These are phyloP conservation scores for Lemur catta DNA, from an alignment of 2,797 vertebrate species.

Conservation along the genomic window DNA sequence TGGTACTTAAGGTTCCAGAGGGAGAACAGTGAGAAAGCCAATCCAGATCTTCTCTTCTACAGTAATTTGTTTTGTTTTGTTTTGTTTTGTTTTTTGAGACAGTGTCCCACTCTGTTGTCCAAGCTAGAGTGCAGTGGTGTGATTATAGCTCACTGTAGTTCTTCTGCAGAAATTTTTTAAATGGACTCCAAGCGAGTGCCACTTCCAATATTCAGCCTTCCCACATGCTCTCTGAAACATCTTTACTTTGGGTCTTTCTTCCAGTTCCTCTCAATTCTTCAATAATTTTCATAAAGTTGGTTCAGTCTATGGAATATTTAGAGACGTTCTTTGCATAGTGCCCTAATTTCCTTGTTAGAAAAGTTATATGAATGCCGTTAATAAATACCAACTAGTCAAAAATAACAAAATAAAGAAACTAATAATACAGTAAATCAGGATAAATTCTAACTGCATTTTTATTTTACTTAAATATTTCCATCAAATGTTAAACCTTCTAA, in stretches of 20 bases:
- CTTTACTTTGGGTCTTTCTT: background rate
- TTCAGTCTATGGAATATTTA: background rate
- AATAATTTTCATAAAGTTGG: background rate
- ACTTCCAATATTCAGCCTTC: background rate
- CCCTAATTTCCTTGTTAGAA: background rate
- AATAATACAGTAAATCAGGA: background rate
- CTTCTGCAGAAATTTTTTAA: background rate
- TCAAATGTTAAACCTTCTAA: background rate
- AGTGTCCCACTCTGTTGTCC: background rate
- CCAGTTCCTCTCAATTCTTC: background rate
- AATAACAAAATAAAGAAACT: background rate
- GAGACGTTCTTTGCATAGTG: background rate
- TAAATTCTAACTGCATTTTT: background rate
- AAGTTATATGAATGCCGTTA: background rate
- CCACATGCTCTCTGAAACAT: background rate
- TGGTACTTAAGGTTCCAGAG: background rate
- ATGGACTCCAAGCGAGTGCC: background rate
- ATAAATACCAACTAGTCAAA: background rate
- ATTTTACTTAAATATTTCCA: background rate
- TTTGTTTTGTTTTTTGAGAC: too few species aligned
- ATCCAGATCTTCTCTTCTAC: background rate
- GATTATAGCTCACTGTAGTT: background rate
- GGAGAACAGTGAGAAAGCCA: background rate
- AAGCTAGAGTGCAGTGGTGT: background rate
- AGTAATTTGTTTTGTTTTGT: background rate